Percentiles rank a stretch among this genome's conserved stretches.
These are phyloP conservation scores for Ptychodera flava DNA, from an alignment of 35 echinoderm and acorn worm species.

Conservation along the genomic window DNA sequence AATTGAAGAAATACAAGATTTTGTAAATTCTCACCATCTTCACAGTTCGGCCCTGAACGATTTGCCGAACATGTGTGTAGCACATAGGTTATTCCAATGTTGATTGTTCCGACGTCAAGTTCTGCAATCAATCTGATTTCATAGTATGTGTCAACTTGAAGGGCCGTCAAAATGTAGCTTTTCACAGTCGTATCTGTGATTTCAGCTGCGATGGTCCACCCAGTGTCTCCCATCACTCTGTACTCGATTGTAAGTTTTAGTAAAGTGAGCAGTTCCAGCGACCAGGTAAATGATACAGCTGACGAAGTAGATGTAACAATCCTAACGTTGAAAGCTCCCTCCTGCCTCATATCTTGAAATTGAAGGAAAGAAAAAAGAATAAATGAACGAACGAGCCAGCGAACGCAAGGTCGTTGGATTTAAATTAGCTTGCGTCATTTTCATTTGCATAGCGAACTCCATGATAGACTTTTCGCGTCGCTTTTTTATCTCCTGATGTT, in stretches of 20 bases:
- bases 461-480: too few species aligned
- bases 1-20: too few species aligned
- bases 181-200: conserved; percentile 4
- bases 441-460: too few species aligned
- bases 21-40: conserved; percentile 85
- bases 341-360: neutral
- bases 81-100: conserved; percentile 26
- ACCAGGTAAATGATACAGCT: neutral
- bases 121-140: conserved; percentile 44
- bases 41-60: conserved; percentile 79
- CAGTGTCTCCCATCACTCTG: neutral
- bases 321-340: neutral
- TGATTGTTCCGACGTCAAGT: conserved; percentile 5
- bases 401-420: too few species aligned
- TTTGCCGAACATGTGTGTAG: conserved; percentile 76
- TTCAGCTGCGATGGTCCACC: conserved; percentile 15
- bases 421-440: too few species aligned
- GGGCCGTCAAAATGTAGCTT: conserved; percentile 45
- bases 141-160: conserved; percentile 58
- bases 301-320: neutral
- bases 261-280: neutral
- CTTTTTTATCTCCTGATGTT: too few species aligned
- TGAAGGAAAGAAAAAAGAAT: too few species aligned
- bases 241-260: neutral
- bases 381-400: too few species aligned